phyloP scores from a whole-genome alignment of 2,797 vertebrate genomes.

The Siniperca undulata region DNA sequence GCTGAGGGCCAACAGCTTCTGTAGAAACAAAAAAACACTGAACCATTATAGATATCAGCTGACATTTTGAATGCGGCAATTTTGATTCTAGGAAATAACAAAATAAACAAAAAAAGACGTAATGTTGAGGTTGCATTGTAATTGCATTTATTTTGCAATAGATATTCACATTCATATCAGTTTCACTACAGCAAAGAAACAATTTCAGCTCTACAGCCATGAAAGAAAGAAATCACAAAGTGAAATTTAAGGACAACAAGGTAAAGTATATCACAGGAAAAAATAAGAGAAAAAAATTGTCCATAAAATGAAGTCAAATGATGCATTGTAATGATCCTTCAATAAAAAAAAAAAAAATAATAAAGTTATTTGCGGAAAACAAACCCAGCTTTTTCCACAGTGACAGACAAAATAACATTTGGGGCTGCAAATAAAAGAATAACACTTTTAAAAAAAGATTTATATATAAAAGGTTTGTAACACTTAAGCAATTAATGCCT shows the following conservation, averaged over 20 bases:
- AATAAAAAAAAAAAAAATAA: slow-evolving; percentile 30
- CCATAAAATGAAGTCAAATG: slow-evolving; percentile 59
- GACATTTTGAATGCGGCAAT: slow-evolving; percentile 35
- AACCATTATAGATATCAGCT: slow-evolving; percentile 51
- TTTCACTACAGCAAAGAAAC: slow-evolving; percentile 89
- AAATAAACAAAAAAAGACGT: slow-evolving; percentile 17
- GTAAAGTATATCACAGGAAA: slow-evolving; percentile 50
- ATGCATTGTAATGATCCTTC: slow-evolving; percentile 56
- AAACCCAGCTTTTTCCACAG: slow-evolving; percentile 40
- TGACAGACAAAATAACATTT: slow-evolving; percentile 11
- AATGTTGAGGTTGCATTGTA: slow-evolving; percentile 88
- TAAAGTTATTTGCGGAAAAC: slow-evolving; percentile 33
- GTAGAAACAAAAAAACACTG: slow-evolving; percentile 55
- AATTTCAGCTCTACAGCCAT: slow-evolving; percentile 75
- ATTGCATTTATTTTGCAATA: slow-evolving; percentile 90
- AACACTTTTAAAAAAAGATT: slow-evolving; percentile 53
- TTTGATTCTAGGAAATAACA: slow-evolving; percentile 16
- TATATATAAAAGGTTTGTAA: slow-evolving; percentile 59
- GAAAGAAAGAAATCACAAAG: slow-evolving; percentile 68
- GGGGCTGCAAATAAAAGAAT: slow-evolving; percentile 43
- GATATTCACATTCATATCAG: slow-evolving; percentile 87
- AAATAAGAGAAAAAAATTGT: slow-evolving; percentile 56
- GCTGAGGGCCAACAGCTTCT: slow-evolving; percentile 59
- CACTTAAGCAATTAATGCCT: slow-evolving; percentile 62
- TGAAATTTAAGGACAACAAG: slow-evolving; percentile 77